These are phyloP conservation scores for Drosophila ustulata DNA, from an alignment of 2,888 invertebrate species.

Conservation along the genomic window DNA sequence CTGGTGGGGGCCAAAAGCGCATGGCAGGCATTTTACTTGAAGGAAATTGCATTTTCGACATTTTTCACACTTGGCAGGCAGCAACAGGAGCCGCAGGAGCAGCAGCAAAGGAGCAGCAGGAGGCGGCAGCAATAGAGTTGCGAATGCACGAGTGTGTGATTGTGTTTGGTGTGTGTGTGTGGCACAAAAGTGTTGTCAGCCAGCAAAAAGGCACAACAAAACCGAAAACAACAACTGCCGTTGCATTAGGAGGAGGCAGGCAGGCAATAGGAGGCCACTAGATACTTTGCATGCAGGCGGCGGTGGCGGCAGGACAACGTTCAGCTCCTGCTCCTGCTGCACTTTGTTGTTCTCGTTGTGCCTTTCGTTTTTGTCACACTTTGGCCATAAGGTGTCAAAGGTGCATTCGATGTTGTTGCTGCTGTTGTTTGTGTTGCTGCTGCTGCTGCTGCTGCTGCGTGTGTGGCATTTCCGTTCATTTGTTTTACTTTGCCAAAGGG, in stretches of 20 bases:
- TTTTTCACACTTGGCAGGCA: conserved; percentile 78
- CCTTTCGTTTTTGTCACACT: conserved; percentile 69
- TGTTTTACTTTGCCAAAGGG: conserved; percentile 74
- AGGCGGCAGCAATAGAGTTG: conserved; percentile 42
- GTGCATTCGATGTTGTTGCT: conserved; percentile 61
- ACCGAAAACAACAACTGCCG: conserved; percentile 63
- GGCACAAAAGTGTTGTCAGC: conserved; percentile 52
- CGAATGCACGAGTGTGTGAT: conserved; percentile 12
- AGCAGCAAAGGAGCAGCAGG: conserved; percentile 51
- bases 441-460: conserved; percentile 62
- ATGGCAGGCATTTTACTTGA: conserved; percentile 82
- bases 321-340: conserved; percentile 16
- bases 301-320: conserved; percentile 41
- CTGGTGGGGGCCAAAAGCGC: conserved; percentile 68
- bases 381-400: conserved; percentile 78
- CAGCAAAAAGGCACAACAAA: conserved; percentile 69
- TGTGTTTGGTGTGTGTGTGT: conserved; percentile 5
- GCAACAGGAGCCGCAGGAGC: conserved; percentile 43
- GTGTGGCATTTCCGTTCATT: conserved; percentile 80
- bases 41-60: conserved; percentile 81
- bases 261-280: conserved; percentile 31
- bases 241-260: conserved; percentile 12
- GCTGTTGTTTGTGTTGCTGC: conserved; percentile 40
- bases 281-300: conserved; percentile 75
- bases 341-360: conserved; percentile 23